Conservation (phyloP, 2,888 invertebrate species). For the Glyphotaelius pellucidus region DNA sequence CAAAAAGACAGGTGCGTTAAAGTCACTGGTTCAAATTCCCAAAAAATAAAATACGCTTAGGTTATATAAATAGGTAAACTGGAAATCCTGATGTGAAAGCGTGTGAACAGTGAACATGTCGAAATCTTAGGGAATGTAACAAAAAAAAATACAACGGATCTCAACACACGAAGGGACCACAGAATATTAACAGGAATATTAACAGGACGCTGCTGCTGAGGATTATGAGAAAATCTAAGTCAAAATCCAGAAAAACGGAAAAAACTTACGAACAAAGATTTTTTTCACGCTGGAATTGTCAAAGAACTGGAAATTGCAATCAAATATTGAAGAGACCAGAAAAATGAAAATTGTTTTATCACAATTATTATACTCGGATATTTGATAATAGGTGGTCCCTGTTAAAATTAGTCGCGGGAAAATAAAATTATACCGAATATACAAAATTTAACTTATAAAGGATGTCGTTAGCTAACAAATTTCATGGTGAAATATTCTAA, state of each 20-base stretch:
- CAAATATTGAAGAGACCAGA: not conserved
- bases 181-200: not conserved
- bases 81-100: not conserved
- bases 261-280: no score
- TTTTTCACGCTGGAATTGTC: not conserved
- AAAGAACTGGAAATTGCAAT: not conserved
- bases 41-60: not conserved
- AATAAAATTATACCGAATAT: not conserved
- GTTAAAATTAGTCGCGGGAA: not conserved
- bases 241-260: no score
- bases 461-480: not conserved
- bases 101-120: not conserved
- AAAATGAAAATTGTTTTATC: no score
- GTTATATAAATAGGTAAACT: no score
- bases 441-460: not conserved
- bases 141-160: not conserved
- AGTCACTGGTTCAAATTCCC: not conserved
- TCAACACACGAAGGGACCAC: not conserved
- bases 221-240: no score
- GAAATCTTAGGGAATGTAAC: not conserved
- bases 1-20: not conserved
- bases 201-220: no score
- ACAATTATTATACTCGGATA: not conserved
- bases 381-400: not conserved
- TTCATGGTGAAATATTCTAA: not conserved